Base-by-base conservation (phyloP, 2,888 invertebrate species). In the Odontothrips loti region DNA sequence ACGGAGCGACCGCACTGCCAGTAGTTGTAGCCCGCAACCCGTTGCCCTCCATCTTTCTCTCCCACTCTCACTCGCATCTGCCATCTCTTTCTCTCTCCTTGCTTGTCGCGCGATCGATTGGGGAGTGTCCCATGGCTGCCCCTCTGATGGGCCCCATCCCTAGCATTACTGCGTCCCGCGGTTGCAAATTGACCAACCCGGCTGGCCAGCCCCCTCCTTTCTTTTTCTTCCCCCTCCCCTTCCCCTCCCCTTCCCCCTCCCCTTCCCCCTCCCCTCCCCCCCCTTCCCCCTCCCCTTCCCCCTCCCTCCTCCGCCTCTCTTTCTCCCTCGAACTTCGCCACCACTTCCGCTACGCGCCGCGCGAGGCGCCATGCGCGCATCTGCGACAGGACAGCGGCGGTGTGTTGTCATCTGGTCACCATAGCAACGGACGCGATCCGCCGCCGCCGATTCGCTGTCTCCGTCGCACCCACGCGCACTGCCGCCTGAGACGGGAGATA, bases 401-500 rank as follows among this genome's bases (percentile, higher is more conserved):
- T 51, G 20, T 58, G 58, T 58, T 58, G 58, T 58, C 58, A 58
- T 58, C 58, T 58, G 58, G 58, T 58, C 58, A 15, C 58, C 58
- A 58, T 58, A 15, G 58, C 58, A 1, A 58, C 58, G 15, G 34
- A 43, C 58, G 58, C 58, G 51, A 43, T 43, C 34, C 34, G 6
- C 34, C 34, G 34, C 34, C n/a, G n/a, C n/a, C n/a, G n/a, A n/a
- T n/a, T n/a, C n/a, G 12, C 58, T 17, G 58, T 58, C 58, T 58
- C 58, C 17, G 58, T 58, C 58, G 58, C 58, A 58, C 58, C 12
- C 6, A 15, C 58, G 58, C 51, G 51, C 51, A n/a, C n/a, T n/a
- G n/a, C n/a, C n/a, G 34, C 34, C 34, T 2, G 3, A 43, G 34
- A 43, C 6, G 34, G 34, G 34, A 43, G 34, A 6, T 2, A 43